Evolutionary conservation across 1,140 invertebrate species (phyloP), one percentile per base, ranked within the genome.

Genomic region (Microvelia longipes): DNA sequence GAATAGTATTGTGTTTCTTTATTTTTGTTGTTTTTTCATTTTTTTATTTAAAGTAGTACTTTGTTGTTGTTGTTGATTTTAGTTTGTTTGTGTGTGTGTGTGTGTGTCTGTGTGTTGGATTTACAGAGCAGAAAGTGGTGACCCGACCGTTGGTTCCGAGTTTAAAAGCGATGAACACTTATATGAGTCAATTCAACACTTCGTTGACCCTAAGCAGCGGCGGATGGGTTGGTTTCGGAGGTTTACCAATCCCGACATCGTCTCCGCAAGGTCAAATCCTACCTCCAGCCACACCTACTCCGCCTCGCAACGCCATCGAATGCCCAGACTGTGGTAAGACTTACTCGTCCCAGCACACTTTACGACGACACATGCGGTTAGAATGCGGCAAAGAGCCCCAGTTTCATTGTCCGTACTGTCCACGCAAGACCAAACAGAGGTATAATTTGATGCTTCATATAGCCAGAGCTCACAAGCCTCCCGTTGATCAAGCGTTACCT

Each of bases 251-350:
- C 2, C 15, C 15, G 13, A 13, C 66, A 13, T 24, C 66, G 29
- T 14, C 66, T 15, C n/a, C 63, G 2, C n/a, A n/a, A n/a, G n/a
- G n/a, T n/a, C n/a, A n/a, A n/a, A n/a, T n/a, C n/a, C 2, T 27
- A 65, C 2, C 66, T 2, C 5, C 66, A 11, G 66, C 66, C 15
- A 26, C 66, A 27, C 27, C 66, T 2, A 13, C 14, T 2, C 26
- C 25, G 27, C 28, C 35, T 62, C 14, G 30, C 1, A 68, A 35
- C 24, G 68, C 64, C 70, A 73, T 72, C 29, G 66, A 35, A 35
- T 87, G 85, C 75, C 80, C 81, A 13, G 83, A 82, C 26, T 83
- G 82, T 74, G 77, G 78, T 67, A 83, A 85, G 74, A 76, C 76
- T 1, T 85, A 85, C 73, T 79, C 78, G 0, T 80, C 81, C 73